Evolutionary conservation across 2,113 vertebrate species (phyloP), one percentile per base, ranked within the genome.

Genomic region (Sebastes schlegelii): DNA sequence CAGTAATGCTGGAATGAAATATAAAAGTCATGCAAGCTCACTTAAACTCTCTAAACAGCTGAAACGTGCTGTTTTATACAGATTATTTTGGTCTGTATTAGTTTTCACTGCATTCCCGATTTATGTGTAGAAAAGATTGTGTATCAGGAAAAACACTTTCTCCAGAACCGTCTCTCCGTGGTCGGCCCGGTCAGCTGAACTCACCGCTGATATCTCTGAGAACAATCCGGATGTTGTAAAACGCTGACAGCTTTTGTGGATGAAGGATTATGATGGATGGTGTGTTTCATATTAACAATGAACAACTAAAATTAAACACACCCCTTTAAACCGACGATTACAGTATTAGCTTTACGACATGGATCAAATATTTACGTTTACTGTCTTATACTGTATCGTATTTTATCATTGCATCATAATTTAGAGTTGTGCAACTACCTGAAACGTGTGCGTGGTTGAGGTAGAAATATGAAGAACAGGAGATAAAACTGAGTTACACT

Each of bases 401-500:
- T 55, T 73, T 69, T 79, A 74, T 60, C 46, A n/a, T 3, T 16
- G 8, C 4, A 40, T 69, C 75, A n/a, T 21, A 61, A 8, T 83
- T 5, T 73, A 1, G 73, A 62, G 40, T 74, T 64, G 55, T 74
- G 74, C 16, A 86, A 57, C 21, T 17, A 21, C 34, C 10, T 40
- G 54, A 77, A 57, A 14, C 6, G 4, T 57, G 54, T 49, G 10
- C 74, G 74, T 64, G 42, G 40, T 61, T 49, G 48, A 54, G 7
- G 21, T 8, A n/a, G 7, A 34, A 34, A 34, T 34, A 34, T 34
- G 34, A 34, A 34, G 34, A 63, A 66, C 7, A 68, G 23, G 57
- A 83, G 82, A 86, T 77, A 69, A 82, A 86, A 74, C 19, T 52
- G 42, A 8, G 10, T 72, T 65, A 74, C 60, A 77, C 74, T 68